Evolutionary conservation across 2,113 vertebrate species (phyloP).

Genomic region (Thalassoma bifasciatum): DNA sequence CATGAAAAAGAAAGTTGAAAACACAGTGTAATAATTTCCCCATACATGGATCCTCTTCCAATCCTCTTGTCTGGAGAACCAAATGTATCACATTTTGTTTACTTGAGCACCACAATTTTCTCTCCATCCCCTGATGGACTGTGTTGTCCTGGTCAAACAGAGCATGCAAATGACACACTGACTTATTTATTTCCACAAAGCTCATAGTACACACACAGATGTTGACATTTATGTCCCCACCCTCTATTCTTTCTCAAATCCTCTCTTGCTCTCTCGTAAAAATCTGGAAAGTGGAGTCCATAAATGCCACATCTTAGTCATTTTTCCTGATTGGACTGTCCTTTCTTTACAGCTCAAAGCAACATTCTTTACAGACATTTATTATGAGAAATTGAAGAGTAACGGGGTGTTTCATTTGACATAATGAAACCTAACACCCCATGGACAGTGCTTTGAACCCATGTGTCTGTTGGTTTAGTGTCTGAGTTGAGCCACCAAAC

Average conservation of each 20-base stretch:
- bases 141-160: constrained; percentile 44
- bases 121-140: constrained; percentile 68
- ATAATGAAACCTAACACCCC: constrained; percentile 75
- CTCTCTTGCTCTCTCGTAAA: not conserved
- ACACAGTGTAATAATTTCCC: constrained; percentile 35
- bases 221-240: constrained; percentile 56
- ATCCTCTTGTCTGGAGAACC: constrained; percentile 33
- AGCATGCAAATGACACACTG: constrained; percentile 64
- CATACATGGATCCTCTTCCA: constrained; percentile 23
- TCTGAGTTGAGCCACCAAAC: constrained; percentile 42
- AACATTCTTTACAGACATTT: constrained; percentile 72
- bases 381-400: constrained; percentile 70
- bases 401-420: constrained; percentile 80
- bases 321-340: constrained; percentile 41
- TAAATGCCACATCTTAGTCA: constrained; percentile 45
- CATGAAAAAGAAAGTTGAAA: constrained; percentile 31
- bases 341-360: constrained; percentile 34
- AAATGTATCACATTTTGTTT: constrained; percentile 44
- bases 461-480: constrained; percentile 70
- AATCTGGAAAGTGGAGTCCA: constrained; percentile 27
- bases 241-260: constrained; percentile 9
- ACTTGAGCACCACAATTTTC: constrained; percentile 42
- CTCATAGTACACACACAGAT: constrained; percentile 58
- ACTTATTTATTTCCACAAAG: constrained; percentile 73
- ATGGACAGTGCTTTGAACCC: constrained; percentile 68